These are phyloP conservation scores for Crotalus viridis DNA, from an alignment of 2,113 vertebrate species.

Conservation along the genomic window DNA sequence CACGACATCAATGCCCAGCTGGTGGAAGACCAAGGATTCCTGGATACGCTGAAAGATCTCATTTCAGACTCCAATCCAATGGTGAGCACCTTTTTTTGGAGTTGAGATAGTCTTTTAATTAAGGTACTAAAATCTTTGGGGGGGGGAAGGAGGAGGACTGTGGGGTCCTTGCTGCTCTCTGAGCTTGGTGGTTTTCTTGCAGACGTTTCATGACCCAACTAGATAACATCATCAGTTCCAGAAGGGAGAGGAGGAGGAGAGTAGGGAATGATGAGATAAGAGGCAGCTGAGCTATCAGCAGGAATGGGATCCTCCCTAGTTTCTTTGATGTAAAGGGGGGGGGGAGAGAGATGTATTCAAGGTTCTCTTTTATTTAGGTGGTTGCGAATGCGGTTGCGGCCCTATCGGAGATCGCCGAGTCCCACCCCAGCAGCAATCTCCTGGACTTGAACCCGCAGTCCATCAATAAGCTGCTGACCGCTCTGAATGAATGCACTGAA, in stretches of 20 bases:
- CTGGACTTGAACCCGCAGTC: slow-evolving; percentile 97
- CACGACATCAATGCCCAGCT: slow-evolving; percentile 97
- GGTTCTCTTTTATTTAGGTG: slow-evolving; percentile 72
- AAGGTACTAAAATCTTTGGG: background rate
- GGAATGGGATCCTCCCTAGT: background rate
- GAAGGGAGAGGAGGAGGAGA: too few relatives aligned
- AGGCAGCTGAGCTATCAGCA: background rate
- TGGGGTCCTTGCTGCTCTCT: too few relatives aligned
- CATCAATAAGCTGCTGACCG: slow-evolving; percentile 96
- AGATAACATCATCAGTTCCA: too few relatives aligned
- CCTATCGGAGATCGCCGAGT: slow-evolving; percentile 94
- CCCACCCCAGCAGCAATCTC: slow-evolving; percentile 95
- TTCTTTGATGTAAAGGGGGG: background rate
- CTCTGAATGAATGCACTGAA: slow-evolving; percentile 95
- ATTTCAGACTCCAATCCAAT: slow-evolving; percentile 99
- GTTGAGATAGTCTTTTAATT: background rate
- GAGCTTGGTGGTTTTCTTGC: too few relatives aligned
- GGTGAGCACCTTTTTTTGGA: slow-evolving; percentile 67
- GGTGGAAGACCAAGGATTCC: slow-evolving; percentile 97
- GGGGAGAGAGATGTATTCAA: too few relatives aligned
- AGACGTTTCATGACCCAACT: too few relatives aligned
- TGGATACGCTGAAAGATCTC: slow-evolving; percentile 96
- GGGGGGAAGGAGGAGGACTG: too few relatives aligned
- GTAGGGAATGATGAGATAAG: background rate
- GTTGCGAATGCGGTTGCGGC: slow-evolving; percentile 96